Percentiles rank a stretch among this genome's conserved stretches.
These are phyloP conservation scores for Xiphias gladius DNA, from an alignment of 2,113 vertebrate genomes.

Conservation along the genomic window DNA sequence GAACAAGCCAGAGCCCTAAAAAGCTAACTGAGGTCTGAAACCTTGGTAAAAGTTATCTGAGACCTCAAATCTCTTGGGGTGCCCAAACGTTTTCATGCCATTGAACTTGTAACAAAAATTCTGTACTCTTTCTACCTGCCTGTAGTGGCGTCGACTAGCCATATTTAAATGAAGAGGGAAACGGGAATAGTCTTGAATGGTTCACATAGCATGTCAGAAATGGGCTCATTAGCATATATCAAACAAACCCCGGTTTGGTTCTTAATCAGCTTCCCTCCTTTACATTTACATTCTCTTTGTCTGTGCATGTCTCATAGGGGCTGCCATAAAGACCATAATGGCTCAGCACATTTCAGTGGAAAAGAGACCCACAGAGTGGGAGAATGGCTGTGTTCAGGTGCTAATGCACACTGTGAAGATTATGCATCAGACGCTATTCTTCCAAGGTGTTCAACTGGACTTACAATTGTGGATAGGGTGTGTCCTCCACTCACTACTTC, in stretches of 20 bases:
- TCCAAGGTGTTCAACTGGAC: not conserved
- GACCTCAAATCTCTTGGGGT: too few species aligned
- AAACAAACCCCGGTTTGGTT: not conserved
- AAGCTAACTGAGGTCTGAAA: too few species aligned
- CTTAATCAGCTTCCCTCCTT: not conserved
- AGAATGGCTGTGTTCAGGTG: conserved; percentile 18
- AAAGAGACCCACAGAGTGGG: not conserved
- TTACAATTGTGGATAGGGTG: not conserved
- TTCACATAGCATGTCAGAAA: not conserved
- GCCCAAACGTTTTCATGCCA: too few species aligned
- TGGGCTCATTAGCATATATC: conserved; percentile 20
- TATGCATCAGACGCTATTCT: not conserved
- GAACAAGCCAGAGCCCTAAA: too few species aligned
- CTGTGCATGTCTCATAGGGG: not conserved
- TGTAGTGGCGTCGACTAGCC: not conserved
- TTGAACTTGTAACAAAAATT: not conserved
- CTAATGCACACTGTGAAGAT: conserved; percentile 14
- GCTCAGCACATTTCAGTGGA: not conserved
- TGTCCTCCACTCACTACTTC: not conserved
- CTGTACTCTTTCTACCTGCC: not conserved
- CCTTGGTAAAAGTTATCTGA: too few species aligned
- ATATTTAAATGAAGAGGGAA: too few species aligned
- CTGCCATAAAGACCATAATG: not conserved
- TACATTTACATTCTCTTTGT: conserved; percentile 15
- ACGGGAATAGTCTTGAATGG: not conserved